These are phyloP conservation scores for Dolichallabes microphthalmus DNA, from an alignment of 2,113 vertebrate species.

Conservation along the genomic window DNA sequence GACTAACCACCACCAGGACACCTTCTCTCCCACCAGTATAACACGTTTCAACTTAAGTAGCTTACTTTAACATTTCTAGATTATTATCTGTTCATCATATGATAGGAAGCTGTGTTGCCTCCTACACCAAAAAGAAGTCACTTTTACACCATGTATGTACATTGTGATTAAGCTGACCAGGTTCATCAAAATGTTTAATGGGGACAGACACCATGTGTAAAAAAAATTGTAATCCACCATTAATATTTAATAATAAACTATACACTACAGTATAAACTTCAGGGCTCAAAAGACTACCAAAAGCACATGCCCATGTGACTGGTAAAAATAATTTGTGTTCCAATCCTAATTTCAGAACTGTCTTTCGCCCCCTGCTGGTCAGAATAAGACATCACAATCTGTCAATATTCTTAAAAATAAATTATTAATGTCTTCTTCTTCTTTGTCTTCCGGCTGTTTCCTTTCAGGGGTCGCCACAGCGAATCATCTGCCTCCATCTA, in stretches of 20 bases:
- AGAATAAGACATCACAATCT: neutral
- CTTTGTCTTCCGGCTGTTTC: too few species aligned
- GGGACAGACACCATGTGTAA: neutral
- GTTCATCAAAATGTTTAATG: neutral
- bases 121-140: neutral
- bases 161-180: neutral
- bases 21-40: neutral
- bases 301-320: neutral
- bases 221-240: neutral
- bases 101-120: neutral
- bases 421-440: too few species aligned
- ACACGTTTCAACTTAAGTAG: neutral
- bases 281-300: neutral
- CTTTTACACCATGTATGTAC: neutral
- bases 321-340: neutral
- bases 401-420: neutral
- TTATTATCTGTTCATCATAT: neutral
- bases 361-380: constrained; percentile 27
- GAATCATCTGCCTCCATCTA: too few species aligned
- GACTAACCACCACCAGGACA: neutral
- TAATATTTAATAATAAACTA: neutral
- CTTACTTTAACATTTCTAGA: neutral
- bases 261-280: neutral
- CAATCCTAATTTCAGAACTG: neutral
- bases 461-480: too few species aligned